A percentile compares a stretch with the other conserved stretches of the same genome.
Conservation (phyloP, 2,113 vertebrate genomes). For the Phocoena sinus region DNA sequence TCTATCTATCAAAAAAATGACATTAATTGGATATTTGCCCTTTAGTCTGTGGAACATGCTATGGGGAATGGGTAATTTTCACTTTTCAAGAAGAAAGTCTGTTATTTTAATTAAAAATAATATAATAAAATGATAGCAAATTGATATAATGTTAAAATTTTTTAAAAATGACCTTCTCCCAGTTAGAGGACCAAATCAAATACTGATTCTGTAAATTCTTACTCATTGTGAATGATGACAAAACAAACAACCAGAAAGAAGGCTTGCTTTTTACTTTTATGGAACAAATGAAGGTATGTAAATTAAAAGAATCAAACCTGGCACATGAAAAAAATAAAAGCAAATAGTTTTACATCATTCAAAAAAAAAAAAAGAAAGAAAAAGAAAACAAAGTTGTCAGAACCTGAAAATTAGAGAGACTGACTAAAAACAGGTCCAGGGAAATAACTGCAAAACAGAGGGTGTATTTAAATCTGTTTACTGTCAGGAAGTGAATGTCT, state of each 20-base stretch:
- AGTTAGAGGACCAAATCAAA: neutral
- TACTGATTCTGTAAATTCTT: neutral
- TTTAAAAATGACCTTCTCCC: neutral
- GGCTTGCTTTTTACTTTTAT: neutral
- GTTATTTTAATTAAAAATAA: neutral
- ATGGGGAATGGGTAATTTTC: neutral
- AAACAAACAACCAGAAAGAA: neutral
- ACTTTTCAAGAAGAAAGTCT: neutral
- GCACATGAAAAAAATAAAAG: neutral
- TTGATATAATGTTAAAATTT: neutral
- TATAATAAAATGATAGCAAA: neutral
- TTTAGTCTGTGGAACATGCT: neutral
- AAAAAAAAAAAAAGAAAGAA: neutral
- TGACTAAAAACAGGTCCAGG: neutral
- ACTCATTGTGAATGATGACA: neutral
- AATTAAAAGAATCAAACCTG: neutral
- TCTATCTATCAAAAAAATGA: neutral
- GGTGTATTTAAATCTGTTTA: neutral
- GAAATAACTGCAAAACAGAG: slow-evolving; percentile 20
- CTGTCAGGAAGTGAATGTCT: slow-evolving; percentile 23
- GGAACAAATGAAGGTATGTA: neutral
- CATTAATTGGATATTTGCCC: neutral
- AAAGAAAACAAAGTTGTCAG: slow-evolving; percentile 34
- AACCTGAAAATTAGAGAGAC: neutral
- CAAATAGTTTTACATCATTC: neutral